A percentile compares a stretch with the other conserved stretches of the same genome.
Evolutionary conservation across 2,113 vertebrate genomes (phyloP).

Genomic region (Pao palembangensis): DNA sequence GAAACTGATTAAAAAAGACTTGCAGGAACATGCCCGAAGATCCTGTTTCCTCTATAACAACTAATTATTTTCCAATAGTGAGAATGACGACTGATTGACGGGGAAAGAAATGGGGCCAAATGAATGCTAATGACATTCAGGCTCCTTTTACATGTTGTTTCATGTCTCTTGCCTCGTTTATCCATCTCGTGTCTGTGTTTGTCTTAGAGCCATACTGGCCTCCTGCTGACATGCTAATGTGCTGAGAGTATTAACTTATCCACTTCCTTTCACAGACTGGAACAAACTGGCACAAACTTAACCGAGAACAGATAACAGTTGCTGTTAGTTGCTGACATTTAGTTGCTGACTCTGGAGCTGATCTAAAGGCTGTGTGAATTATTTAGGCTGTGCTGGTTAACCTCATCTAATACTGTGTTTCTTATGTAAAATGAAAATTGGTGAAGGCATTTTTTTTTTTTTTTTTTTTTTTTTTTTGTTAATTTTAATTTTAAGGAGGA

Average conservation of each 20-base stretch:
- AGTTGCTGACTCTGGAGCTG: neutral
- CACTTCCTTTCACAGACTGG: conserved; percentile 26
- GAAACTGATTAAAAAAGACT: neutral
- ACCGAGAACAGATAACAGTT: conserved; percentile 5
- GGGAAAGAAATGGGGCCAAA: conserved; percentile 21
- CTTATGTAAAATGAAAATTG: neutral
- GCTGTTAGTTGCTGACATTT: too few species aligned
- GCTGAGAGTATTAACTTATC: conserved; percentile 57
- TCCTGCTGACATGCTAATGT: conserved; percentile 62
- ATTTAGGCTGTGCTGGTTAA: neutral
- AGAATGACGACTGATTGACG: conserved; percentile 27
- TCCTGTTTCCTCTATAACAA: conserved; percentile 2
- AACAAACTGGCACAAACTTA: conserved; percentile 39
- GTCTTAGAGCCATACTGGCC: conserved; percentile 39
- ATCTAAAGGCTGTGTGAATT: neutral
- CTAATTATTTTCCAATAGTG: conserved; percentile 50
- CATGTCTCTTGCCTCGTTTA: conserved; percentile 56
- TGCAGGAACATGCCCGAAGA: conserved; percentile 29
- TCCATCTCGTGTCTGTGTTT: conserved; percentile 37
- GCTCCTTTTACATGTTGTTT: conserved; percentile 53
- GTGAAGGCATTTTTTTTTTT: neutral
- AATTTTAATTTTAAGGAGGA: neutral
- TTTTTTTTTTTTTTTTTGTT: too few species aligned
- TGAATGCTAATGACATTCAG: conserved; percentile 43
- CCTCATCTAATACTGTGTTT: neutral